A percentile compares a stretch with the other conserved stretches of the same genome.
Evolutionary conservation across 2,888 invertebrate species (phyloP).

Genomic region (Trichacis sp.): DNA sequence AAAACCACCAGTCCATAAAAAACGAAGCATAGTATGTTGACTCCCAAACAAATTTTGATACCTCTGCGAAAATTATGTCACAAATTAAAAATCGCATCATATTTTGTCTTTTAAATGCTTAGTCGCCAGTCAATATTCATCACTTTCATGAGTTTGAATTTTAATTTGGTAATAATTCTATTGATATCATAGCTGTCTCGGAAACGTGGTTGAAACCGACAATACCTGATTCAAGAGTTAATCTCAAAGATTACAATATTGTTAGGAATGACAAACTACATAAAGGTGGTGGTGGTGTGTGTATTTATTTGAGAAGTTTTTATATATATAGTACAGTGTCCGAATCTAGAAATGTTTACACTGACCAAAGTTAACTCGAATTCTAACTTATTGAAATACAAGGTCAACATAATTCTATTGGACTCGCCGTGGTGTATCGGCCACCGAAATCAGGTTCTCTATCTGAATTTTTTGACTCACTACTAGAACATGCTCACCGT

Average conservation of each 20-base stretch:
- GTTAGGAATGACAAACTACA: not conserved
- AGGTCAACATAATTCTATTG: not conserved
- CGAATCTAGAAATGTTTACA: no score
- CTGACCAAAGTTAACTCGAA: not conserved
- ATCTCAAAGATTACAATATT: not conserved
- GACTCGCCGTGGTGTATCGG: not conserved
- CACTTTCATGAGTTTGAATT: not conserved
- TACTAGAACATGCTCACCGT: not conserved
- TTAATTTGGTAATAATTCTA: not conserved
- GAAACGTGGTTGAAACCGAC: not conserved
- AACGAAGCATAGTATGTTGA: no score
- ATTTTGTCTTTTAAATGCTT: not conserved
- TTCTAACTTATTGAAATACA: not conserved
- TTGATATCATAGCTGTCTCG: not conserved
- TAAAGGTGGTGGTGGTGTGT: not conserved
- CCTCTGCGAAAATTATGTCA: no score
- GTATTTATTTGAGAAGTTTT: no score
- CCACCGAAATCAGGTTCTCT: not conserved
- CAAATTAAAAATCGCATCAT: no score
- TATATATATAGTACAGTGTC: no score
- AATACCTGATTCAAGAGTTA: not conserved
- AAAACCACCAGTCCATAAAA: no score
- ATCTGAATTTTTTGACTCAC: not conserved
- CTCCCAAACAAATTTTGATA: no score
- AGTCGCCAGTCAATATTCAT: not conserved